phyloP scores from a whole-genome alignment of 2,113 vertebrate species.

The Suricata suricatta region DNA sequence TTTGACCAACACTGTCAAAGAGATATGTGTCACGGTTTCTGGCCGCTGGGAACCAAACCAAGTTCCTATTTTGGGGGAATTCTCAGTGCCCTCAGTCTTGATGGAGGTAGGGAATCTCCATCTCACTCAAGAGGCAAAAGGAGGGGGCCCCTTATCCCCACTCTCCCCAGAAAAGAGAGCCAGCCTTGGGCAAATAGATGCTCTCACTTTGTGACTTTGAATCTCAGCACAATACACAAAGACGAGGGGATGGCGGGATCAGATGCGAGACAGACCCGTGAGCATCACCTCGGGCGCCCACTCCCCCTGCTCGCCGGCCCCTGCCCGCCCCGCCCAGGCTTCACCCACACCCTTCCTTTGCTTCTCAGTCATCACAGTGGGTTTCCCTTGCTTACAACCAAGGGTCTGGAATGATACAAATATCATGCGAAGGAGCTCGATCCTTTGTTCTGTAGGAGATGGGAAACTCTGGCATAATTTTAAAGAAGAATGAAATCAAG shows the following conservation, averaged over 20 bases:
- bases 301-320: too few relatives aligned
- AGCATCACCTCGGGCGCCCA: too few relatives aligned
- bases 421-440: background rate
- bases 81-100: background rate
- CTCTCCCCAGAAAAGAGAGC: background rate
- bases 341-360: background rate
- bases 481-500: background rate
- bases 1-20: background rate
- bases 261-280: background rate
- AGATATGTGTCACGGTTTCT: background rate
- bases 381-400: background rate
- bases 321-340: accelerated
- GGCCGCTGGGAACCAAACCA: background rate
- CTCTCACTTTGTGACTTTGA: background rate
- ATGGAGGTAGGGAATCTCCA: background rate
- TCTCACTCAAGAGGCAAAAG: background rate
- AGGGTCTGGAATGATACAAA: background rate
- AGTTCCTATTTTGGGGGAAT: background rate
- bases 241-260: too few relatives aligned
- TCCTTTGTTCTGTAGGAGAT: background rate
- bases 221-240: background rate
- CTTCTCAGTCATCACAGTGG: background rate
- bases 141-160: accelerated
- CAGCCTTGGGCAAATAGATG: background rate
- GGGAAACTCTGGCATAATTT: background rate